A percentile compares a stretch with the other conserved stretches of the same genome.
These are phyloP conservation scores for Alsophila aescularia DNA, from an alignment of 2,888 invertebrate genomes.

Conservation along the genomic window DNA sequence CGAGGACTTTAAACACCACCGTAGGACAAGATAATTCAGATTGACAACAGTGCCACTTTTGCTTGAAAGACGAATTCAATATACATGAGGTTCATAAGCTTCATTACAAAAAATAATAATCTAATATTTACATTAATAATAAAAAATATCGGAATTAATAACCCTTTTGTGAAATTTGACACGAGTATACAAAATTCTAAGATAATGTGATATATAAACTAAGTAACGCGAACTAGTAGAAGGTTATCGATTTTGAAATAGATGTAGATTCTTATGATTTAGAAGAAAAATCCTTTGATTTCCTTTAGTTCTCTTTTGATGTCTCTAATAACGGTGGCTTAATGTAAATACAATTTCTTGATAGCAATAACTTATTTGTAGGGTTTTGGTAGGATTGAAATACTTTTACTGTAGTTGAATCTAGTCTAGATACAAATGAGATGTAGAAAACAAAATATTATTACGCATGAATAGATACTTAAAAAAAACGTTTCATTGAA, in stretches of 20 bases:
- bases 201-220: slow-evolving; percentile 78
- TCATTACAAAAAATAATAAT: too few relatives aligned
- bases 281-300: slow-evolving; percentile 48
- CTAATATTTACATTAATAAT: too few relatives aligned
- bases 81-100: neutral
- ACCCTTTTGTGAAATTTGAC: slow-evolving; percentile 29
- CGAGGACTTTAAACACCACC: slow-evolving; percentile 70
- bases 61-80: neutral
- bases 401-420: slow-evolving; percentile 41
- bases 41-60: slow-evolving; percentile 43
- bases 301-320: slow-evolving; percentile 66
- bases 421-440: slow-evolving; percentile 40
- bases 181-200: slow-evolving; percentile 78
- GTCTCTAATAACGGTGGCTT: slow-evolving; percentile 59
- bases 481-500: slow-evolving; percentile 18
- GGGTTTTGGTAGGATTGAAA: slow-evolving; percentile 51
- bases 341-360: slow-evolving; percentile 63
- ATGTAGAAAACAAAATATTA: slow-evolving; percentile 22
- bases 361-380: slow-evolving; percentile 73
- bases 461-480: slow-evolving; percentile 11
- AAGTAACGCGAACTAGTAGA: slow-evolving; percentile 61
- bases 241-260: slow-evolving; percentile 54
- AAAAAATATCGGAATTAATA: slow-evolving; percentile 16
- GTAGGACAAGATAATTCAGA: slow-evolving; percentile 78
- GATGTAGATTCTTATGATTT: slow-evolving; percentile 40